Percentiles rank a stretch among this genome's conserved stretches.
Conservation (phyloP, 2,888 invertebrate species). For the Trichopria drosophilae region DNA sequence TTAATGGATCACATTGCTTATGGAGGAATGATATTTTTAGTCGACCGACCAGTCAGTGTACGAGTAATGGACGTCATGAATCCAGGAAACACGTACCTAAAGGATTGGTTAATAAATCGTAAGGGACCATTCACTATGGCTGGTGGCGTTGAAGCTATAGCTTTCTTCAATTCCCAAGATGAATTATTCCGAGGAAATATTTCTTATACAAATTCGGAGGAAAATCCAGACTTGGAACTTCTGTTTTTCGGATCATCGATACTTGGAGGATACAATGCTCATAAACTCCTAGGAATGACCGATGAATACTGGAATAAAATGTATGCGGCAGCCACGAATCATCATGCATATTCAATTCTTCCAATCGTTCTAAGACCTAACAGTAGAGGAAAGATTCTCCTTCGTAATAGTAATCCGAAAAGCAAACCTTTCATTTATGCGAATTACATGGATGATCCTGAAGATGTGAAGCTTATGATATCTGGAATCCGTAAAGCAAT, state of each 20-base stretch:
- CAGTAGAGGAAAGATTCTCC: slow-evolving; percentile 69
- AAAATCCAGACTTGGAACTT: slow-evolving; percentile 72
- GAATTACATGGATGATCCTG: slow-evolving; percentile 68
- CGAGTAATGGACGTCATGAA: slow-evolving; percentile 24
- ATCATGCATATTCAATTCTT: slow-evolving; percentile 48
- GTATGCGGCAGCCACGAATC: slow-evolving; percentile 63
- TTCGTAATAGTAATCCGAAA: slow-evolving; percentile 67
- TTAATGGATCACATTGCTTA: slow-evolving; percentile 72
- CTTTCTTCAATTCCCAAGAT: slow-evolving; percentile 66
- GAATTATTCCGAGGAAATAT: too few species aligned
- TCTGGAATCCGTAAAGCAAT: slow-evolving; percentile 65
- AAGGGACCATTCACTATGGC: slow-evolving; percentile 66
- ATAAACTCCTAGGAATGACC: slow-evolving; percentile 54
- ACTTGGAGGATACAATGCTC: slow-evolving; percentile 62
- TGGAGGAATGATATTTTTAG: slow-evolving; percentile 63
- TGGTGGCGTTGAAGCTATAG: slow-evolving; percentile 70
- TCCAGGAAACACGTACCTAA: slow-evolving; percentile 31
- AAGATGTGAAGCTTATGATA: slow-evolving; percentile 68
- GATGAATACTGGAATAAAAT: slow-evolving; percentile 64
- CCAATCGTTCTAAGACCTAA: slow-evolving; percentile 64
- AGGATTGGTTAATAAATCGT: slow-evolving; percentile 62
- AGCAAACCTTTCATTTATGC: slow-evolving; percentile 69
- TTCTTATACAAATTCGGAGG: slow-evolving; percentile 60
- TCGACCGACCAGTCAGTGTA: slow-evolving; percentile 58
- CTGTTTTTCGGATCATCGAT: slow-evolving; percentile 68